phyloP scores from a whole-genome alignment of 2,888 invertebrate species.

The Erebia epiphron region DNA sequence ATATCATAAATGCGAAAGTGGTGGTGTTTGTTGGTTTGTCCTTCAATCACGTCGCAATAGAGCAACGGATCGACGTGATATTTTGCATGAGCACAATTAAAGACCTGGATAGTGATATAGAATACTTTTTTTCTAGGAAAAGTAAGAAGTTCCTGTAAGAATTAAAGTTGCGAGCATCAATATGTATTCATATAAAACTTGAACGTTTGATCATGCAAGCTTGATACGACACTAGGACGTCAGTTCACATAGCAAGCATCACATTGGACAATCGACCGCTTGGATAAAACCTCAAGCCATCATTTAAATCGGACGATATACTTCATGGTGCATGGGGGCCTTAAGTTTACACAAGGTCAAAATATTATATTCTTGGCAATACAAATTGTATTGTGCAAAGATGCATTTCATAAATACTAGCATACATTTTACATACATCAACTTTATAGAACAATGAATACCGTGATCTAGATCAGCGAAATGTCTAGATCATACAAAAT shows the following conservation, averaged over 20 bases:
- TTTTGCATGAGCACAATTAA: background rate
- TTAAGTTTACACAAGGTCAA: slow-evolving; percentile 1
- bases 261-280: background rate
- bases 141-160: no score
- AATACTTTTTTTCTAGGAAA: no score
- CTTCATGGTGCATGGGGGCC: background rate
- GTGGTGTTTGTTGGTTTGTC: no score
- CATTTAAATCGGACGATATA: background rate
- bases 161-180: no score
- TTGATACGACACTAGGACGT: background rate
- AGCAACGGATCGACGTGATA: background rate
- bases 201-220: background rate
- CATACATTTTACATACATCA: slow-evolving; percentile 6
- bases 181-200: background rate
- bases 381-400: slow-evolving; percentile 14
- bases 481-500: slow-evolving; percentile 10
- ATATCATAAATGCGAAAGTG: no score
- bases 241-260: no score
- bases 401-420: slow-evolving; percentile 10
- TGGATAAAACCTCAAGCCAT: background rate
- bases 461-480: slow-evolving; percentile 18
- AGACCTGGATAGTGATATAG: background rate
- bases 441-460: slow-evolving; percentile 13
- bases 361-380: background rate
- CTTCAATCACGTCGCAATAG: no score